Percentiles rank a stretch among this genome's conserved stretches.
Evolutionary conservation across 2,113 vertebrate species (phyloP).

Genomic region (Coregonus clupeaformis): DNA sequence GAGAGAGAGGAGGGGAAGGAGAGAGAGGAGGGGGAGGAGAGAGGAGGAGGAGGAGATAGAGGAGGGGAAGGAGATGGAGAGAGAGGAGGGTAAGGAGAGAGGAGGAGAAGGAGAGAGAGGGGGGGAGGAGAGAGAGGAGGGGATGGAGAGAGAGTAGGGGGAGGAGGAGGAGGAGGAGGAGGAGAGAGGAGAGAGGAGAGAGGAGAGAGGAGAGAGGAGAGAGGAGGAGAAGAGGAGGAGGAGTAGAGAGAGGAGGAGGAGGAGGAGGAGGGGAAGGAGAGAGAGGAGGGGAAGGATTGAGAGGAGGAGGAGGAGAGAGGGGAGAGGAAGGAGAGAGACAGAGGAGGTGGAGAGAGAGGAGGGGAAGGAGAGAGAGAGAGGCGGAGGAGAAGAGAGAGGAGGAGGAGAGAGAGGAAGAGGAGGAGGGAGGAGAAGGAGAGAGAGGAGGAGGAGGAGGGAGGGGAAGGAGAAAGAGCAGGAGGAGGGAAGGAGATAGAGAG

Average conservation of each 20-base stretch:
- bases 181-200: not conserved
- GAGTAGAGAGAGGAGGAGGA: not conserved
- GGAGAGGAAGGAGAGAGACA: not conserved
- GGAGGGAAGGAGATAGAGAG: too few species aligned
- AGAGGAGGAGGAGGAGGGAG: not conserved
- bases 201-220: not conserved
- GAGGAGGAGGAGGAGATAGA: not conserved
- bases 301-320: not conserved
- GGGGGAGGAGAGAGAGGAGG: not conserved
- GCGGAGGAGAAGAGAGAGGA: not conserved
- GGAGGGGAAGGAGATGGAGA: not conserved
- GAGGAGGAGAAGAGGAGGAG: not conserved
- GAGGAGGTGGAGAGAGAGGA: too few species aligned
- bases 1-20: too few species aligned
- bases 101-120: not conserved
- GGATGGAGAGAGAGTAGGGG: not conserved
- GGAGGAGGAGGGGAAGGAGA: not conserved
- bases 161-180: not conserved
- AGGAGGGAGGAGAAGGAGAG: slow-evolving; percentile 1
- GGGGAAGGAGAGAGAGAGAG: slow-evolving; percentile 3
- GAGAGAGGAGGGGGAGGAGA: not conserved
- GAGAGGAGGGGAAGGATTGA: too few species aligned
- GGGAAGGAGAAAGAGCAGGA: too few species aligned
- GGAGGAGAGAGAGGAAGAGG: not conserved
- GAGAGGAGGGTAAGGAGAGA: too few species aligned